phyloP scores from a whole-genome alignment of 2,888 invertebrate genomes.

The Auanema sp. region DNA sequence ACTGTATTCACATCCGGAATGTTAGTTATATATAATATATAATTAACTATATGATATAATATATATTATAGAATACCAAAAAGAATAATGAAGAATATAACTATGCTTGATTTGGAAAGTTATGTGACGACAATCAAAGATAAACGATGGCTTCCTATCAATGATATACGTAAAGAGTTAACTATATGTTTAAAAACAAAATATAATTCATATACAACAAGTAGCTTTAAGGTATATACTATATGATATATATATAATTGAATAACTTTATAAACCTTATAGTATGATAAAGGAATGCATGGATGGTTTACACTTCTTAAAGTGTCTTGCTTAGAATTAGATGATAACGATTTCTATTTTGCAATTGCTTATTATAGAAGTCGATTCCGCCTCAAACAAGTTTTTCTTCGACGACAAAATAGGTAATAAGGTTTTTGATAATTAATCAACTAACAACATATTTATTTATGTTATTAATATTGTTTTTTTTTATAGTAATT shows the following conservation, averaged over 20 bases:
- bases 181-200: conserved; percentile 42
- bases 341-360: conserved; percentile 35
- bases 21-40: conserved; percentile 20
- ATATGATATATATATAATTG: too few species aligned
- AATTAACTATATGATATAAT: not conserved
- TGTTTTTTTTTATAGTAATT: conserved; percentile 28
- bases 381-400: conserved; percentile 49
- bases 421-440: conserved; percentile 21
- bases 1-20: conserved; percentile 43
- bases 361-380: conserved; percentile 47
- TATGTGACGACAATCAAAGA: conserved; percentile 40
- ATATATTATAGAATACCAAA: conserved; percentile 35
- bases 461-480: too few species aligned
- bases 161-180: conserved; percentile 45
- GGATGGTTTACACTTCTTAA: conserved; percentile 53
- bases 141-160: conserved; percentile 47
- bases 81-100: conserved; percentile 35
- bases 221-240: conserved; percentile 36
- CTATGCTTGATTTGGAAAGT: conserved; percentile 33
- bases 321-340: conserved; percentile 39
- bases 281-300: conserved; percentile 52
- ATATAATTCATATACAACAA: conserved; percentile 38
- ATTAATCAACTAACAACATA: too few species aligned
- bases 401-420: conserved; percentile 40
- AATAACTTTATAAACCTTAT: too few species aligned